A percentile compares a stretch with the other conserved stretches of the same genome.
Evolutionary conservation across 2,888 invertebrate genomes (phyloP).

Genomic region (Helleia helle): DNA sequence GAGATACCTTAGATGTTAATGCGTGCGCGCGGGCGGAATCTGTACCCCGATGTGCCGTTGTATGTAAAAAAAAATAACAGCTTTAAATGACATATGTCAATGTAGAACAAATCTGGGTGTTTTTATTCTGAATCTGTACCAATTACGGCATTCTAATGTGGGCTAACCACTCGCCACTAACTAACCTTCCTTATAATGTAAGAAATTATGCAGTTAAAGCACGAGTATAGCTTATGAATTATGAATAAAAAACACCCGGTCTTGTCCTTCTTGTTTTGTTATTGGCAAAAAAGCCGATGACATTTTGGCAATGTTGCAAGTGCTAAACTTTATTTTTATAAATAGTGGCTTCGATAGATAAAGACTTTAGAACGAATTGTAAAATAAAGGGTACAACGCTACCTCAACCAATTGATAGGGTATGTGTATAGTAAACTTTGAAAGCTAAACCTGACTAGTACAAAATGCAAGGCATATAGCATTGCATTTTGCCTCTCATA

Average conservation of each 20-base stretch:
- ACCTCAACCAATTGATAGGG: constrained; percentile 7
- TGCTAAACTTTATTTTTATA: constrained; percentile 8
- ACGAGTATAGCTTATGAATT: background rate
- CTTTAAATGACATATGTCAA: constrained; percentile 22
- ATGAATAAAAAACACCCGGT: background rate
- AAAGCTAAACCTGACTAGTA: background rate
- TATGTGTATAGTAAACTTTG: background rate
- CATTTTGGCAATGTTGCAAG: constrained; percentile 7
- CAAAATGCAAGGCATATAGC: background rate
- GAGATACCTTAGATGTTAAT: constrained; percentile 63
- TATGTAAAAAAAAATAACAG: constrained; percentile 20
- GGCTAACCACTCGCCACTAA: background rate
- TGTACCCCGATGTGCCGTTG: constrained; percentile 24
- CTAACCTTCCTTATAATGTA: background rate
- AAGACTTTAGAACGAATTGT: constrained; percentile 4
- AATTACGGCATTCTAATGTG: background rate
- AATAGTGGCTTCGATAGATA: constrained; percentile 10
- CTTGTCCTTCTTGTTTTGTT: constrained; percentile 4
- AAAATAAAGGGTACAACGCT: constrained; percentile 6
- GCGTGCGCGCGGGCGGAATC: constrained; percentile 45
- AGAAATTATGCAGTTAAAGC: background rate
- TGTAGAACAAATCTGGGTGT: constrained; percentile 16
- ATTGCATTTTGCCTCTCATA: background rate
- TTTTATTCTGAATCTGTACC: constrained; percentile 8
- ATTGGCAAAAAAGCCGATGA: constrained; percentile 1